phyloP scores from a whole-genome alignment of 2,888 invertebrate species.

The Melipona bicolor region DNA sequence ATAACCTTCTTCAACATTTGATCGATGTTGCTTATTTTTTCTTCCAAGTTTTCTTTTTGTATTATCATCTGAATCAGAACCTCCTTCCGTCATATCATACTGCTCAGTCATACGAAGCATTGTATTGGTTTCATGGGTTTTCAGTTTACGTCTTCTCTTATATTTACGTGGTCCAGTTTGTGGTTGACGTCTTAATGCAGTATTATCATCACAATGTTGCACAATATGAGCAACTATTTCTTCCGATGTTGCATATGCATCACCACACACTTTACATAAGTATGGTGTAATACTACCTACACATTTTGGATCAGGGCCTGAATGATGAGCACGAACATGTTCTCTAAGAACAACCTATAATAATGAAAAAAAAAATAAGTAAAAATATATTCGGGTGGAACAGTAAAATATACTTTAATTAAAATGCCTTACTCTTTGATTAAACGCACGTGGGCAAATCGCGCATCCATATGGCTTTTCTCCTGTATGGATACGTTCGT shows the following conservation, averaged over 20 bases:
- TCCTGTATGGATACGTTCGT: conserved; percentile 94
- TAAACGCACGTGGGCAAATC: conserved; percentile 94
- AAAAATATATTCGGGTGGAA: background rate
- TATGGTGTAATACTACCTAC: conserved; percentile 88
- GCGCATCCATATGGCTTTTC: conserved; percentile 95
- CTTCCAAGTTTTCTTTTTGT: conserved; percentile 79
- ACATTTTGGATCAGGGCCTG: conserved; percentile 90
- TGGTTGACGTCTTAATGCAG: conserved; percentile 91
- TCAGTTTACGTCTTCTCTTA: conserved; percentile 91
- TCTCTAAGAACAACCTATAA: conserved; percentile 90
- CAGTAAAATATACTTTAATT: background rate
- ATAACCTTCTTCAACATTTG: conserved; percentile 79
- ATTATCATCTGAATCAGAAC: conserved; percentile 83
- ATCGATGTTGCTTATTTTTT: conserved; percentile 79
- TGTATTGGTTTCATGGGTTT: conserved; percentile 85
- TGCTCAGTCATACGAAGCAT: conserved; percentile 74
- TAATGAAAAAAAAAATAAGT: background rate
- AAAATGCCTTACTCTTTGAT: conserved; percentile 87
- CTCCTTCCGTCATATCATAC: conserved; percentile 76
- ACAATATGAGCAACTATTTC: conserved; percentile 93
- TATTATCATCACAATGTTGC: conserved; percentile 94
- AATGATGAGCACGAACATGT: conserved; percentile 94
- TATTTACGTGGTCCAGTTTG: conserved; percentile 92
- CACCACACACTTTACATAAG: conserved; percentile 91
- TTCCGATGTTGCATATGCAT: conserved; percentile 88